Conservation (phyloP, 1,140 invertebrate species). For the Gryon sp. region DNA sequence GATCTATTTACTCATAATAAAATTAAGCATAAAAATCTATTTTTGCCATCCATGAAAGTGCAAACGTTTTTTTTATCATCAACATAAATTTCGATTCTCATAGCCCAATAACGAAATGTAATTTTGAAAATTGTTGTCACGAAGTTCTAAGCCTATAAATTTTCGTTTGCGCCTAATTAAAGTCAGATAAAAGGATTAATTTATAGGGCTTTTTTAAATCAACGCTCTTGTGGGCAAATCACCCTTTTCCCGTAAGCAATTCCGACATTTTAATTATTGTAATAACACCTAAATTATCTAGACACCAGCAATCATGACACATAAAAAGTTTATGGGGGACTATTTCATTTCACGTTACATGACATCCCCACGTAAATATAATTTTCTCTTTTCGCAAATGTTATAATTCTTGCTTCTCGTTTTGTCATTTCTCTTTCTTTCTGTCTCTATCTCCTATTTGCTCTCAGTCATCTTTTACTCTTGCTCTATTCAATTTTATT, state of each 20-base stretch:
- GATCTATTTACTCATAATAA: too few relatives aligned
- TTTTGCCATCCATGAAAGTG: too few relatives aligned
- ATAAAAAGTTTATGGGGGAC: constrained; percentile 6
- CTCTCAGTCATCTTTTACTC: too few relatives aligned
- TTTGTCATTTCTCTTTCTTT: not conserved
- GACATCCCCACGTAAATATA: not conserved
- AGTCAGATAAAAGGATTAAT: constrained; percentile 21
- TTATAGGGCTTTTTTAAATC: not conserved
- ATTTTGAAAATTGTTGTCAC: not conserved
- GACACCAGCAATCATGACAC: constrained; percentile 9
- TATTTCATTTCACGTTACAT: constrained; percentile 16
- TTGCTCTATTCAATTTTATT: constrained; percentile 13
- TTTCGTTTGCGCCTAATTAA: constrained; percentile 10
- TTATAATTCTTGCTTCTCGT: not conserved
- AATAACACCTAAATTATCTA: constrained; percentile 35
- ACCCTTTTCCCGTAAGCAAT: not conserved
- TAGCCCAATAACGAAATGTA: too few relatives aligned
- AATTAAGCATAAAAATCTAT: too few relatives aligned
- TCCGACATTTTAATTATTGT: constrained; percentile 32
- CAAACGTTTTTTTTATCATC: too few relatives aligned
- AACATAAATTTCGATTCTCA: too few relatives aligned
- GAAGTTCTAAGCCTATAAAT: constrained; percentile 1
- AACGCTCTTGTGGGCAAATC: not conserved
- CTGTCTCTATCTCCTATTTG: not conserved
- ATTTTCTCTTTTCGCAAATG: too few relatives aligned